These are phyloP conservation scores for Euwallacea similis DNA, from an alignment of 1,140 invertebrate genomes.

Conservation along the genomic window DNA sequence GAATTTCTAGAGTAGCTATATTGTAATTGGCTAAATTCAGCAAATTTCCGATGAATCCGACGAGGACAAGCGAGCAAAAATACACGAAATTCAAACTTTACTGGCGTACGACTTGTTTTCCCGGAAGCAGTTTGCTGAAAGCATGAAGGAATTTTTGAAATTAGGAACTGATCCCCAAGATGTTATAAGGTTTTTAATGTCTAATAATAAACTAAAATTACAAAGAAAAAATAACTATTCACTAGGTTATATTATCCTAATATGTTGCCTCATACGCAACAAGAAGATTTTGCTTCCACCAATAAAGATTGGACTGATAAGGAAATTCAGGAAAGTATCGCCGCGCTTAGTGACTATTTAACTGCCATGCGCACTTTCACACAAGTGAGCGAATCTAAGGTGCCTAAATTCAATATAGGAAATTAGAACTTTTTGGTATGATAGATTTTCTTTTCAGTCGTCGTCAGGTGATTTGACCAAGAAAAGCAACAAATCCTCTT, in stretches of 20 bases:
- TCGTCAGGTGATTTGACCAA: constrained; percentile 51
- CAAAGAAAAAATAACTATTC: constrained; percentile 1
- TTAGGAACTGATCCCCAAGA: constrained; percentile 90
- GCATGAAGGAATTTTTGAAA: constrained; percentile 89
- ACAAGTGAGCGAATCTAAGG: constrained; percentile 35
- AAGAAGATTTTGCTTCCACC: constrained; percentile 59
- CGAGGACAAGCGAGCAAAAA: constrained; percentile 78
- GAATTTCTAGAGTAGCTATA: neutral
- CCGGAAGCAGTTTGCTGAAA: constrained; percentile 82
- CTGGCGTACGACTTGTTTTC: constrained; percentile 90
- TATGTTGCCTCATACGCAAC: constrained; percentile 70
- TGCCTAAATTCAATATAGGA: constrained; percentile 5
- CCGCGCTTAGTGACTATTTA: constrained; percentile 88
- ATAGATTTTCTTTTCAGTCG: constrained; percentile 12
- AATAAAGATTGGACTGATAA: constrained; percentile 70
- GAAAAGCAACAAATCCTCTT: constrained; percentile 45
- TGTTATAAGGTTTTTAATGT: constrained; percentile 70
- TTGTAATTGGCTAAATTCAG: constrained; percentile 48
- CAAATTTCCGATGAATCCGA: constrained; percentile 79
- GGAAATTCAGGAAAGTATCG: constrained; percentile 85
- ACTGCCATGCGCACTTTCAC: constrained; percentile 65
- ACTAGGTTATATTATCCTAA: constrained; percentile 77
- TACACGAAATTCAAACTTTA: constrained; percentile 85
- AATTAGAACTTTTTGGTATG: constrained; percentile 2
- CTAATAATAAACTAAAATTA: neutral